Evolutionary conservation across 2,113 vertebrate genomes (phyloP).

Genomic region (Pontoporia blainvillei): DNA sequence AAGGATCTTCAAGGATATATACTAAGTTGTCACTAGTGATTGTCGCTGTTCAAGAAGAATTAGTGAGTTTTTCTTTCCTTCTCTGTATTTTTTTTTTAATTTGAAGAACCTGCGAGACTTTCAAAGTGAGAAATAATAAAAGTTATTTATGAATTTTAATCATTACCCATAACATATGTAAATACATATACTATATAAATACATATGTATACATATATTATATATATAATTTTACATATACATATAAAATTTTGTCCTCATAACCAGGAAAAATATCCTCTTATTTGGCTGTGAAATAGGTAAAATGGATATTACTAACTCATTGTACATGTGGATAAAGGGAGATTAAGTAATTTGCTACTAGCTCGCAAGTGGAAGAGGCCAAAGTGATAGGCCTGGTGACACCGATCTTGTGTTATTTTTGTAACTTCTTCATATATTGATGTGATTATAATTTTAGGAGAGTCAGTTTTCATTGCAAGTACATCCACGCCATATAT

Average conservation of each 20-base stretch:
- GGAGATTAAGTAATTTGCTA: neutral
- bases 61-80: neutral
- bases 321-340: neutral
- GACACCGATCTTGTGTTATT: neutral
- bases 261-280: neutral
- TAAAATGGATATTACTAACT: neutral
- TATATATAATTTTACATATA: neutral
- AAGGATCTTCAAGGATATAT: neutral
- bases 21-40: neutral
- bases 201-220: neutral
- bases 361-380: neutral
- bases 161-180: neutral
- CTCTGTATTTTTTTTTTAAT: neutral
- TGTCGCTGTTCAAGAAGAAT: neutral
- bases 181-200: neutral
- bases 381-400: neutral
- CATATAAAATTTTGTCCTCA: neutral
- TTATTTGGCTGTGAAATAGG: neutral
- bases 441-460: neutral
- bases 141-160: neutral
- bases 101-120: neutral
- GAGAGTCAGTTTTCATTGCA: neutral
- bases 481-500: neutral
- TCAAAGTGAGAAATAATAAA: neutral
- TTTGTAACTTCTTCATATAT: neutral